These are phyloP conservation scores for Volucella bombylans DNA, from an alignment of 2,888 invertebrate genomes.

Conservation along the genomic window DNA sequence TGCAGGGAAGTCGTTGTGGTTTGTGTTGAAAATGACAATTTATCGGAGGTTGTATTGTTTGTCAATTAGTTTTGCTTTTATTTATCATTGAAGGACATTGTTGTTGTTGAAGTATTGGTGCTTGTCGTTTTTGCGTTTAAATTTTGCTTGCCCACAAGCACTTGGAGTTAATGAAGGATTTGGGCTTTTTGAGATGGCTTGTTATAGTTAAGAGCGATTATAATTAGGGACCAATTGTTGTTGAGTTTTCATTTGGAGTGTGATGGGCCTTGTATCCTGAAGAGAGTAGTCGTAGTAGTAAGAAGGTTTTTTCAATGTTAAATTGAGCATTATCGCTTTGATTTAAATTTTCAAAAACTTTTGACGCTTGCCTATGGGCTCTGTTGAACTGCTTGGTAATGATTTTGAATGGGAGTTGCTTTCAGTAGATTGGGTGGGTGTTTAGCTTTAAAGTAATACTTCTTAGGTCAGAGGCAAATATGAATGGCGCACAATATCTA, in stretches of 20 bases:
- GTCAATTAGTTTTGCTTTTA: conserved; percentile 58
- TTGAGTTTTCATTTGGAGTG: conserved; percentile 19
- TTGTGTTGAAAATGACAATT: conserved; percentile 39
- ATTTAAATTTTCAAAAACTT: too few species aligned
- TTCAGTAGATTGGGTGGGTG: too few species aligned
- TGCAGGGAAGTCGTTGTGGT: conserved; percentile 2
- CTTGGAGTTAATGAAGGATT: conserved; percentile 33
- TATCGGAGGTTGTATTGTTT: conserved; percentile 46
- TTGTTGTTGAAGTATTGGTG: neutral
- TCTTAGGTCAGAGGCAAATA: too few species aligned
- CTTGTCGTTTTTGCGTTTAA: neutral
- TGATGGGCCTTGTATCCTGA: neutral
- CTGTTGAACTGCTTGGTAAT: too few species aligned
- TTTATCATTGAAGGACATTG: conserved; percentile 21
- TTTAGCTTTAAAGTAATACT: too few species aligned
- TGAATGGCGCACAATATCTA: too few species aligned
- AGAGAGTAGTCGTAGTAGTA: too few species aligned
- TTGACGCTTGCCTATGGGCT: too few species aligned
- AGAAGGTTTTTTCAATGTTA: too few species aligned
- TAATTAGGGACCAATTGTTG: conserved; percentile 20
- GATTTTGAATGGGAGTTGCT: too few species aligned
- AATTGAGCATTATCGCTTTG: too few species aligned
- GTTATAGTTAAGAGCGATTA: conserved; percentile 5
- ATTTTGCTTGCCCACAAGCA: conserved; percentile 13
- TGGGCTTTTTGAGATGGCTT: conserved; percentile 16